Evolutionary conservation across 2,888 invertebrate species (phyloP).

Genomic region (Heliconius erato): DNA sequence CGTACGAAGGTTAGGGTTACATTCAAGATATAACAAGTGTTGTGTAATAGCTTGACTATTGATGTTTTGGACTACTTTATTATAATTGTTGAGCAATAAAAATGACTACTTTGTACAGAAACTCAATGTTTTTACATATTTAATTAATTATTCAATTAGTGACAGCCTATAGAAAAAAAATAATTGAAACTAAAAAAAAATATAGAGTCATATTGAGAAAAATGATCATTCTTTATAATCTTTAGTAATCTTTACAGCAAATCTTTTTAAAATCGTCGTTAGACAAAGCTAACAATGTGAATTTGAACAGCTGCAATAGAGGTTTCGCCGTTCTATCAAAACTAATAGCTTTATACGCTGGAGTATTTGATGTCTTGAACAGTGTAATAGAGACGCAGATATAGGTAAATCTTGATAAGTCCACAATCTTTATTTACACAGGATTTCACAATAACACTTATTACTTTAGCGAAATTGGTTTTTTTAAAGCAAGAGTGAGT

Average conservation of each 20-base stretch:
- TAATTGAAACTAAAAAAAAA: background rate
- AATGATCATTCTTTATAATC: too few species aligned
- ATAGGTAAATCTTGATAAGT: background rate
- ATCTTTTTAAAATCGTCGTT: background rate
- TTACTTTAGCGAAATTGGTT: too few species aligned
- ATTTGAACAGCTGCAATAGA: background rate
- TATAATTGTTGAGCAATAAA: background rate
- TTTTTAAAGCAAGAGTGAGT: too few species aligned
- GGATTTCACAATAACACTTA: too few species aligned
- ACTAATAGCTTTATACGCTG: background rate
- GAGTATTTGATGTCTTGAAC: background rate
- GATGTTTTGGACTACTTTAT: slow-evolving; percentile 6
- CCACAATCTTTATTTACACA: too few species aligned
- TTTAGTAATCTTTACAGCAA: background rate
- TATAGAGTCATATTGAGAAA: too few species aligned
- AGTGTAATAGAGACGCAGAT: background rate
- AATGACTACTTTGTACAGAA: background rate
- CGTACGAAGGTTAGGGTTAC: slow-evolving; percentile 55
- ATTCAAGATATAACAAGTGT: slow-evolving; percentile 47
- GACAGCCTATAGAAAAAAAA: background rate
- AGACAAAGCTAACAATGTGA: background rate
- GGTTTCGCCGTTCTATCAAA: background rate
- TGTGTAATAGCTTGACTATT: slow-evolving; percentile 40
- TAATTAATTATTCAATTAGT: background rate
- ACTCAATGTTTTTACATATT: background rate